Evolutionary conservation across 1,140 invertebrate species (phyloP), one percentile per base, ranked within the genome.

Genomic region (Eumeta japonica): DNA sequence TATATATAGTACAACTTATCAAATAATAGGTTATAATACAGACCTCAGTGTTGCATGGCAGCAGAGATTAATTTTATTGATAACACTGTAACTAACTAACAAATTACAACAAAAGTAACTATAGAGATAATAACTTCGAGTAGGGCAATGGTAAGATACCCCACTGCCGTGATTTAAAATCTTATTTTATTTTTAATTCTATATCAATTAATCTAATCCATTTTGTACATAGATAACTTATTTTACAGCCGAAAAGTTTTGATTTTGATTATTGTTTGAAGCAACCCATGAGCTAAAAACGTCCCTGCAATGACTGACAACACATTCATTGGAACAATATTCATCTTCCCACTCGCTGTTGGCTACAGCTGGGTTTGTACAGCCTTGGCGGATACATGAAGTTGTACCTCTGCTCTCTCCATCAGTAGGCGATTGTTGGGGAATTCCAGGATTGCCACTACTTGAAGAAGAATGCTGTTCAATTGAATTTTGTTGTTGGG

Each of bases 261-360:
- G 75, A 38, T 67, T 73, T 56, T 83, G 77, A 64, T 83, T 87
- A 74, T 87, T 84, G 78, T 91, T 89, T 41, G 85, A 83, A 30
- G 89, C 85, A 45, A 93, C 90, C 90, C 90, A 94, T 17, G 84
- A 88, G 54, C 84, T 88, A 77, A 92, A 94, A 28, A 94, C 90
- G 75, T 93, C 89, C 75, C 90, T 92, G 65, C 94, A 97, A 75
- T 98, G 94, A 61, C 86, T 92, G 50, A 96, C 92, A 42, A 96
- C 94, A 79, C 94, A 98, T 66, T 97, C 93, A 77, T 94, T 95
- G 68, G 90, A 94, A 76, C 94, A 98, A 71, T 96, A 98, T 75
- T 97, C 93, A 64, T 94, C 89, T 66, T 97, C 94, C 94, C 94
- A 97, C 73, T 95, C 92, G 34, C 87, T 85, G 75, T 91, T 95